Evolutionary conservation across 1,140 invertebrate species (phyloP).

Genomic region (Aphaenogaster ashmeadi): DNA sequence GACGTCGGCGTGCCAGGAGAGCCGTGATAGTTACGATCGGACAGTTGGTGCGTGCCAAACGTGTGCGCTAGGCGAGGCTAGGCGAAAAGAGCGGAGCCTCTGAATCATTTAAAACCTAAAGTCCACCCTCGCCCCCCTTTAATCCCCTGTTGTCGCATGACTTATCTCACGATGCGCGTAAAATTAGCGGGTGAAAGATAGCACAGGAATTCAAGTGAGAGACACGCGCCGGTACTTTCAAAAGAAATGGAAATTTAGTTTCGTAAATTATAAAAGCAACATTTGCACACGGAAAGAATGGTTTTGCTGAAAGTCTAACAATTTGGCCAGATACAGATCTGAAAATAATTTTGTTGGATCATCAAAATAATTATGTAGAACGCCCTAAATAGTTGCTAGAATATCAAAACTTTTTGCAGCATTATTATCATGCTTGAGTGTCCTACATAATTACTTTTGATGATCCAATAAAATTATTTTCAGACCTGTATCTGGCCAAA

Average conservation of each 20-base stretch:
- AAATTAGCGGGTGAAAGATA: conserved; percentile 48
- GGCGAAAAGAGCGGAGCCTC: conserved; percentile 33
- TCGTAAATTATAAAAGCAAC: not conserved
- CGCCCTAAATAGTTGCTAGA: no score
- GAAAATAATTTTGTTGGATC: no score
- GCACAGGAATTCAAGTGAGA: conserved; percentile 32
- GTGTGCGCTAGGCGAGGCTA: not conserved
- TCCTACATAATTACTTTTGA: no score
- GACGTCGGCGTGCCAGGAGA: conserved; percentile 36
- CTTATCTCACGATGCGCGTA: conserved; percentile 36
- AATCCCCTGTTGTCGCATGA: conserved; percentile 29
- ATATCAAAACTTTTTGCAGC: no score
- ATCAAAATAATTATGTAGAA: no score
- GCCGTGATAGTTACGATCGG: conserved; percentile 43
- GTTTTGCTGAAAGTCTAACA: no score
- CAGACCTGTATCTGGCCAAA: no score
- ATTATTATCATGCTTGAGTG: no score
- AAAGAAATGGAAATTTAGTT: not conserved
- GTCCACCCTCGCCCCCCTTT: not conserved
- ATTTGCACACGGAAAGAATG: no score
- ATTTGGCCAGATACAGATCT: no score
- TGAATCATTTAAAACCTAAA: conserved; percentile 52
- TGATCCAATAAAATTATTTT: no score
- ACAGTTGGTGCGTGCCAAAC: conserved; percentile 35
- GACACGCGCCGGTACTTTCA: not conserved